Conservation (phyloP, 1,140 invertebrate species). For the Drosophila chauvacae region DNA sequence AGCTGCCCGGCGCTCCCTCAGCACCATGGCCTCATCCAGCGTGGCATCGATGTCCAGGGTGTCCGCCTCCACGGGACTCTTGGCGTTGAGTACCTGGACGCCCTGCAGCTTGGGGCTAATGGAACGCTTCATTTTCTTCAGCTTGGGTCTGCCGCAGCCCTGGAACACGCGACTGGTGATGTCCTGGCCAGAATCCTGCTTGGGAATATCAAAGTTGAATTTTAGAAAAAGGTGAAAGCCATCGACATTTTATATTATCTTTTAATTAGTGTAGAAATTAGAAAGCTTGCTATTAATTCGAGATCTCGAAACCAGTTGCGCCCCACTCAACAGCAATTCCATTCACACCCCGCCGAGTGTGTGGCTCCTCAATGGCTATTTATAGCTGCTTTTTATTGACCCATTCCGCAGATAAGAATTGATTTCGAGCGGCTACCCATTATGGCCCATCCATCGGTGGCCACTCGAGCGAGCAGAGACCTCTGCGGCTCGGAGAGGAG, state of each 20-base stretch:
- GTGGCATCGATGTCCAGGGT: constrained; percentile 80
- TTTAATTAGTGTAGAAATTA: constrained; percentile 10
- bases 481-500: constrained; percentile 10
- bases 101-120: constrained; percentile 64
- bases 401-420: constrained; percentile 44
- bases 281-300: constrained; percentile 16
- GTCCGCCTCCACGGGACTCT: constrained; percentile 58
- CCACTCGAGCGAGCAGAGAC: constrained; percentile 44
- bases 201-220: not conserved
- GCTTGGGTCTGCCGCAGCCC: constrained; percentile 91
- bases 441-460: constrained; percentile 27
- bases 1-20: constrained; percentile 73
- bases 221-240: not conserved
- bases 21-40: constrained; percentile 75
- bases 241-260: not conserved
- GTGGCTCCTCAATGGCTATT: constrained; percentile 37
- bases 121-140: constrained; percentile 86
- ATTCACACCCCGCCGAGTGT: constrained; percentile 35
- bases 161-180: constrained; percentile 93
- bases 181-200: constrained; percentile 93
- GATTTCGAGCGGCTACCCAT: constrained; percentile 43
- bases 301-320: constrained; percentile 32
- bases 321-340: constrained; percentile 34
- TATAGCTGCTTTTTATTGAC: constrained; percentile 43
- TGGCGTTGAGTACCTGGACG: constrained; percentile 49